Evolutionary conservation across 2,888 invertebrate species (phyloP), one percentile per base, ranked within the genome.

Genomic region (Coecobrya sp.): DNA sequence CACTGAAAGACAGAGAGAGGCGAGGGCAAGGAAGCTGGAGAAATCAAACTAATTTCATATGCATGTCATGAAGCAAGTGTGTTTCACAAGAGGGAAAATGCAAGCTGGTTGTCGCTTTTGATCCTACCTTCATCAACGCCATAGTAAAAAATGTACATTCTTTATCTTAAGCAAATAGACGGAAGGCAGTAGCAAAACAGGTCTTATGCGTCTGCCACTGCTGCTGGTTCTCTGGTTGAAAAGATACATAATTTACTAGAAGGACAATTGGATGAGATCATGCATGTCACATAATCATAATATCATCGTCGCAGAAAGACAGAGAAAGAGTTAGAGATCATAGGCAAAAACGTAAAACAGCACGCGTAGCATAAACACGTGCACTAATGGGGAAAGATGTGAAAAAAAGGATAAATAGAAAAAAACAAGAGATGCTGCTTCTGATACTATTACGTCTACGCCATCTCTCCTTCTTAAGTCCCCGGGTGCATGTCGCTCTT

Each of bases 101-200:
- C 22, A 45, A 27, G 59, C 55, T 73, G 36, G 0, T 62, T 87
- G 87, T 65, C 59, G 87, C 65, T 65, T 87, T 87, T 87, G 87
- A 87, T 87, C 87, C 76, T n/a, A 7, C 36, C 22, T 25, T 22
- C 76, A 49, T 27, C 55, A 52, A 10, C 36, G 36, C 36, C 16
- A n/a, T 1, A 45, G 4, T 22, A 11, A 22, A 73, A 73, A 73
- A 45, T 73, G 42, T n/a, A 73, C 4, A 73, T 45, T 0, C 45
- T 73, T 73, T 22, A 45, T 45, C 1, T 30, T 45, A 49, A 22
- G 25, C 10, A 76, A 76, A 76, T 76, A 76, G 42, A 49, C 36
- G 22, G 30, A 7, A 68, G 19, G 30, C 22, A 25, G 22, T 22
- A 42, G 7, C n/a, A n/a, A n/a, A n/a, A n/a, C 25, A 45, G 73